Percentiles rank a stretch among this genome's conserved stretches.
These are phyloP conservation scores for Pandemis heparana DNA, from an alignment of 2,888 invertebrate species.

Conservation along the genomic window DNA sequence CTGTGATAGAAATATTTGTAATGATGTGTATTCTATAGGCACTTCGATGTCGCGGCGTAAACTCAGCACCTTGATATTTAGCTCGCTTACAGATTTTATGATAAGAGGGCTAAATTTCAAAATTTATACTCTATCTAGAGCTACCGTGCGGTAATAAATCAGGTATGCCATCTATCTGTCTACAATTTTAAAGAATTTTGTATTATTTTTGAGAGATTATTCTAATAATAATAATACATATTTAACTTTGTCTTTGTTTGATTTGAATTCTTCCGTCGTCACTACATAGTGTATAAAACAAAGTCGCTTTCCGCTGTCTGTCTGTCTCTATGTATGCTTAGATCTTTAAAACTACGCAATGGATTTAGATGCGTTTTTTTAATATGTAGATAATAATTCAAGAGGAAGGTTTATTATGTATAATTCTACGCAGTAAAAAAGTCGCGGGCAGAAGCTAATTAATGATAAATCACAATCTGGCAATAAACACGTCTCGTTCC, in stretches of 20 bases:
- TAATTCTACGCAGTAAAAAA: no score
- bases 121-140: background rate
- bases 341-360: no score
- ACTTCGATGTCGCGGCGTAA: background rate
- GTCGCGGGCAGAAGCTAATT: no score
- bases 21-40: background rate
- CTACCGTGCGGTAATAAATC: background rate
- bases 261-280: no score
- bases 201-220: background rate
- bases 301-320: no score
- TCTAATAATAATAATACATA: background rate
- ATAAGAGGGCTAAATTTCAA: background rate
- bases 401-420: no score
- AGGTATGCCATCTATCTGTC: background rate
- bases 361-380: no score
- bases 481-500: no score
- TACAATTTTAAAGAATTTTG: background rate
- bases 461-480: no score
- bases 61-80: background rate
- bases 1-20: background rate
- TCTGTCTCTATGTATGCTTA: no score
- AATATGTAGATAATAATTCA: no score
- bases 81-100: background rate
- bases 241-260: background rate
- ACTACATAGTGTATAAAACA: no score